Base-by-base conservation (phyloP, 2,797 vertebrate species). In the Amazona ochrocephala region DNA sequence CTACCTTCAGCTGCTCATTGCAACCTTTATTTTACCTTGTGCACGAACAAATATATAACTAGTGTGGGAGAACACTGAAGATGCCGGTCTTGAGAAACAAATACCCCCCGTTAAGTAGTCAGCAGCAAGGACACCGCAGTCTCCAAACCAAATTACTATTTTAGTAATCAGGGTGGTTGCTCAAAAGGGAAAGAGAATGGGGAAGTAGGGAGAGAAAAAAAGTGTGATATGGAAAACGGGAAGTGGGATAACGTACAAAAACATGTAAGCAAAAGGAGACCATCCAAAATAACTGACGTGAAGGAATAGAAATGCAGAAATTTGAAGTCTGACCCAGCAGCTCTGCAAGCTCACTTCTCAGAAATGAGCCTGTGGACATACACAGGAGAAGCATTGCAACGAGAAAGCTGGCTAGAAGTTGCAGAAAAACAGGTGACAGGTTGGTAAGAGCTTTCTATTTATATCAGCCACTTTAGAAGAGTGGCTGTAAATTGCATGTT, bases 201-300 rank as follows among this genome's bases (percentile, higher is more conserved):
- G 10, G 19, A 5, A 22, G 6, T 1, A 1, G 3, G 6, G 27
- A 3, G 1, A 11, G 3, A 4, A 5, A 9, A 30, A 48, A 41
- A 22, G 10, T 41, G 13, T 15, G 15, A 44, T 44, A 34, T 48
- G 61, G 30, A 68, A 81, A 77, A 85, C 30, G 7, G 14, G 22
- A 81, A 53, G 34, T 27, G 30, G 21, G 41, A 65, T 68, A 73
- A 58, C 30, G 11, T 2, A 18, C 39, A 48, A 64, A 91, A 67
- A 58, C 27, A 53, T 4, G 14, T 47, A 81, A 62, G 65, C 30
- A 53, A 74, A 89, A 82, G 24, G 41, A 82, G 21, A 32, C 16
- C 39, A 60, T 41, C 11, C 61, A 39, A 44, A 77, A 70, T n/a
- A 29, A 68, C 15, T 73, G 37, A 51, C 0, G 1, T 30, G 37